phyloP scores from a whole-genome alignment of 2,797 vertebrate genomes.

The Pseudochirops corinnae region DNA sequence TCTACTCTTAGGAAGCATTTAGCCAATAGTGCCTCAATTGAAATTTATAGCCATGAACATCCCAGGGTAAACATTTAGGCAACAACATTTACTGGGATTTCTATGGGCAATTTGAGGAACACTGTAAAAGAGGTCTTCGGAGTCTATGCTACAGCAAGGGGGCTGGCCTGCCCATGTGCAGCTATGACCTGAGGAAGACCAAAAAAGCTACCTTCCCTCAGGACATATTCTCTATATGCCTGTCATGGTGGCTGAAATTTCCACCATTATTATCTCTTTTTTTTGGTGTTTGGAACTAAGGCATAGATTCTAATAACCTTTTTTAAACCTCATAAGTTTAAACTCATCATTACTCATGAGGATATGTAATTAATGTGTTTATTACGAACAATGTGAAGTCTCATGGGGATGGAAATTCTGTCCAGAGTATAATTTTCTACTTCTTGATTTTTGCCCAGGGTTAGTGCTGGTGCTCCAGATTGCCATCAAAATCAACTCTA shows the following conservation, averaged over 20 bases:
- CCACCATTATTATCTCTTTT: neutral
- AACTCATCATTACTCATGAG: neutral
- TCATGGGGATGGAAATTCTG: neutral
- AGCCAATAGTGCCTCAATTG: conserved; percentile 44
- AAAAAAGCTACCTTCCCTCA: neutral
- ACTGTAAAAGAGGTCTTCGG: neutral
- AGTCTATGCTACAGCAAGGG: neutral
- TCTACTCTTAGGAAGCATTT: conserved; percentile 37
- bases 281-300: neutral
- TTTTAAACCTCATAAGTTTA: neutral
- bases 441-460: conserved; percentile 17
- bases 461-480: conserved; percentile 28
- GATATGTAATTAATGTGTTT: neutral
- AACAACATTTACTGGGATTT: conserved; percentile 37
- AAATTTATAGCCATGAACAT: conserved; percentile 47
- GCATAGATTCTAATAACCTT: neutral
- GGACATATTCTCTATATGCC: neutral
- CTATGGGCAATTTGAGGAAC: conserved; percentile 16
- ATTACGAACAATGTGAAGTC: neutral
- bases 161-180: neutral
- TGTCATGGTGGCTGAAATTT: neutral
- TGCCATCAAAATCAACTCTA: conserved; percentile 45
- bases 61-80: conserved; percentile 44
- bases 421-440: neutral
- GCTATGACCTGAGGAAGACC: neutral